Evolutionary conservation across 2,797 vertebrate genomes (phyloP).

Genomic region (Tokudaia muenninki): DNA sequence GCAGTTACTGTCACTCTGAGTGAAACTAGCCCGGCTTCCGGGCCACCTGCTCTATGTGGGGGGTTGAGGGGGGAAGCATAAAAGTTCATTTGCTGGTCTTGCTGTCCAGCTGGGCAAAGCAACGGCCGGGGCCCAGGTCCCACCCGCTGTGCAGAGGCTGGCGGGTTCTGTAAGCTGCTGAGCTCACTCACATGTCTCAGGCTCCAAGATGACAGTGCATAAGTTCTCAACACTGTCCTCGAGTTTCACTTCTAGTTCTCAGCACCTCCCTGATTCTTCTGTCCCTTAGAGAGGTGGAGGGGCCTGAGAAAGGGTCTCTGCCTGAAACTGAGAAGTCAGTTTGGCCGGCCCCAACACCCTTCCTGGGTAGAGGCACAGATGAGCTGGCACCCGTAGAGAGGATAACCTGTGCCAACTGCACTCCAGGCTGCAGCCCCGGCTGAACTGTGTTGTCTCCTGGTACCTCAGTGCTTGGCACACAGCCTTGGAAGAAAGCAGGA

Average conservation of each 20-base stretch:
- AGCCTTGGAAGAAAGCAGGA: not conserved
- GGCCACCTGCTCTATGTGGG: not conserved
- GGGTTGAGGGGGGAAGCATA: fast-evolving
- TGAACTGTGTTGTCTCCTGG: not conserved
- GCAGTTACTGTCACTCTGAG: not conserved
- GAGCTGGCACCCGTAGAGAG: not conserved
- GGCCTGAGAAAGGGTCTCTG: not conserved
- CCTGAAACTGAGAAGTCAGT: constrained; percentile 41
- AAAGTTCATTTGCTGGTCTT: not conserved
- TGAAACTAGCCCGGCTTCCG: constrained; percentile 28
- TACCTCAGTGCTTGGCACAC: not conserved
- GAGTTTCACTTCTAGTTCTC: constrained; percentile 69
- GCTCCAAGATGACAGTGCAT: not conserved
- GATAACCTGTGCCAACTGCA: not conserved
- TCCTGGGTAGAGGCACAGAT: too few relatives aligned
- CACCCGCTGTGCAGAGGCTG: not conserved
- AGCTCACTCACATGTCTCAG: not conserved
- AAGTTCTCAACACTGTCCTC: not conserved
- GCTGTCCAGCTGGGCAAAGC: not conserved
- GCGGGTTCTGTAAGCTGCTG: not conserved
- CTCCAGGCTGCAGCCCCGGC: not conserved
- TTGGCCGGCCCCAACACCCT: not conserved
- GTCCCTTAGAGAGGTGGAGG: not conserved
- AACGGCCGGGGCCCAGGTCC: not conserved
- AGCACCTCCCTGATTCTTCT: not conserved